Evolutionary conservation across 2,113 vertebrate species (phyloP), one percentile per base, ranked within the genome.

Genomic region (Sceloporus tristichus): DNA sequence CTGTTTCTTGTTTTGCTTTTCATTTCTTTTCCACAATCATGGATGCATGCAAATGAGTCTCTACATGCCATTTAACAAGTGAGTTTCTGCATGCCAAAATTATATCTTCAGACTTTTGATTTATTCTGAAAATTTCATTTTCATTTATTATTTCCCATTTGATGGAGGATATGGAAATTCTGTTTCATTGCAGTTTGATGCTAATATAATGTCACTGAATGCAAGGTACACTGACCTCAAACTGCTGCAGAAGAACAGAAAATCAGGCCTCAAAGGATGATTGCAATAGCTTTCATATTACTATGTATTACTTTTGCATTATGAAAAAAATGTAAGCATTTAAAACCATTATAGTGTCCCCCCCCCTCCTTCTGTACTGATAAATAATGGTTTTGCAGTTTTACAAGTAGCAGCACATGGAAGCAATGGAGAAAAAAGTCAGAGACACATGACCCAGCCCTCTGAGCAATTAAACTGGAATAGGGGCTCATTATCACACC

Each of bases 1-100:
- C 27, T 92, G n/a, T 88, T 91, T 81, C 27, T 54, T 91, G 59
- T 90, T 92, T 86, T 87, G 14, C 56, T 79, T 77, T 13, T 66
- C 86, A 81, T 9, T 87, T 65, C 14, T 77, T 92, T 93, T 86
- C 74, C 18, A 82, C 89, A n/a, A 79, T 16, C 54, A 92, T 88
- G 87, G 85, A 82, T 82, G 54, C 76, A 5, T 79, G 4, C 42
- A 42, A 40, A 25, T 83, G 85, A 84, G 77, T 87, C 0, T 38
- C 59, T 87, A 53, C 62, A 23, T 68, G 3, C 29, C 80, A 21
- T 79, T 56, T 84, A 68, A 71, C 13, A 88, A 7, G 11, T 73
- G 13, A 0, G n/a, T 74, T 54, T 84, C 40, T 70, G 9, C 75
- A 29, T 66, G 38, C 27, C 81, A 65, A 85, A 91, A 68, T 0